Percentiles rank a stretch among this genome's conserved stretches.
phyloP scores from a whole-genome alignment of 1,140 invertebrate genomes.

The Aphelinus atriplicis region DNA sequence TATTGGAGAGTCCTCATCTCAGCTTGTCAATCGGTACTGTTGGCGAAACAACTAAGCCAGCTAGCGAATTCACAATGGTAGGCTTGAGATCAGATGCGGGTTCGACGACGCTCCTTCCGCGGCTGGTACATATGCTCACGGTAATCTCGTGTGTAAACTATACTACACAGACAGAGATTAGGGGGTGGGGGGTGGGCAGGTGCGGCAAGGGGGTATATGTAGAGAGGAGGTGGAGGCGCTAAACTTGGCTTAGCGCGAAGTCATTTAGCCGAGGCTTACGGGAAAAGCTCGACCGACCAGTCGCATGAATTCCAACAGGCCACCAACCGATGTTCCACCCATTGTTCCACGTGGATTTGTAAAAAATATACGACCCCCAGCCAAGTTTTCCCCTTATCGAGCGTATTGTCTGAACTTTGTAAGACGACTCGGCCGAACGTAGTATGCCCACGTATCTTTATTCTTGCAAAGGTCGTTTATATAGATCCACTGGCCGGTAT shows the following conservation, averaged over 20 bases:
- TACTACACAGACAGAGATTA: constrained; percentile 31
- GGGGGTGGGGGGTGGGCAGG: constrained; percentile 7
- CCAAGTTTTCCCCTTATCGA: neutral
- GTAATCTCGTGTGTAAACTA: constrained; percentile 34
- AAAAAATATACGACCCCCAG: constrained; percentile 1
- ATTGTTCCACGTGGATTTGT: neutral
- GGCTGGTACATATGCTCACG: constrained; percentile 14
- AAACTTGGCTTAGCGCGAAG: constrained; percentile 37
- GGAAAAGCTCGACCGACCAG: constrained; percentile 15
- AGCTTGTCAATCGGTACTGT: no score
- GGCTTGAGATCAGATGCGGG: no score
- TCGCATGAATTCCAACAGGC: constrained; percentile 28
- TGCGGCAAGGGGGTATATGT: neutral
- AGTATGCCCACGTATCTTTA: no score
- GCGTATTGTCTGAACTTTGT: neutral
- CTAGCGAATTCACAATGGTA: no score
- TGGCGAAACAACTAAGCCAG: no score
- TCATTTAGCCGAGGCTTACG: constrained; percentile 29
- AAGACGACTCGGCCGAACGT: no score
- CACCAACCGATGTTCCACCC: no score
- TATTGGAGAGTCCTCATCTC: no score
- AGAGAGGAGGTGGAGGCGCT: constrained; percentile 6
- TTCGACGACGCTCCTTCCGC: no score
- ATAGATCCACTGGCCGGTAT: no score
- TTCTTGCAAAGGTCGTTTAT: no score